Percentiles rank a stretch among this genome's conserved stretches.
phyloP scores from a whole-genome alignment of 2,113 vertebrate species.

The Acrocephalus arundinaceus region DNA sequence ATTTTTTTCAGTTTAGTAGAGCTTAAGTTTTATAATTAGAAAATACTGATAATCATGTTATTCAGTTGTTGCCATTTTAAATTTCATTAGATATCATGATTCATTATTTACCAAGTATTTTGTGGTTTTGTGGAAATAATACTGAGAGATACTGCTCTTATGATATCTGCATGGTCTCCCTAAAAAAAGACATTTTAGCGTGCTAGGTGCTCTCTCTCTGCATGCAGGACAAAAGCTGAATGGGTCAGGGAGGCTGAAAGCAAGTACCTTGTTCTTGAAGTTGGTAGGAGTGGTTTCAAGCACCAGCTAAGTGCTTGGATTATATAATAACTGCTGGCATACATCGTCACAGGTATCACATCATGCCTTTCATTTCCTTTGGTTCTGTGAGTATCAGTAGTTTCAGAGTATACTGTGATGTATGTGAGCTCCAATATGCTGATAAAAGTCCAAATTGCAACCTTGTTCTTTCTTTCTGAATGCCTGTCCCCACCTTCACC shows the following conservation, averaged over 20 bases:
- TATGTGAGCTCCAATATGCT: not conserved
- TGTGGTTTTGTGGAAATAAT: not conserved
- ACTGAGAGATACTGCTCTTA: not conserved
- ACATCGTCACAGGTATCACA: not conserved
- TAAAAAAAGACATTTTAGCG: not conserved
- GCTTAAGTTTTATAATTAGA: not conserved
- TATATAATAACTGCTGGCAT: not conserved
- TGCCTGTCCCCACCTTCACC: not conserved
- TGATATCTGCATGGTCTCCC: not conserved
- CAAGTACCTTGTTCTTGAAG: not conserved
- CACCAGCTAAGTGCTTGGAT: not conserved
- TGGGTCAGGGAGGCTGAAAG: not conserved
- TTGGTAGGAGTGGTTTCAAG: conserved; percentile 8
- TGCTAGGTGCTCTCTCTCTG: not conserved
- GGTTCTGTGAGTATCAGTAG: not conserved
- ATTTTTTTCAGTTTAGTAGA: not conserved
- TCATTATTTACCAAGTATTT: not conserved
- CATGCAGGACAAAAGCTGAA: not conserved
- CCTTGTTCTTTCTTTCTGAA: not conserved
- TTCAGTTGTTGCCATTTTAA: not conserved
- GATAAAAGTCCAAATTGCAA: not conserved
- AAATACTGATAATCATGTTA: not conserved
- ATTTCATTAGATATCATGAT: not conserved
- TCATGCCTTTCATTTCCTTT: not conserved
- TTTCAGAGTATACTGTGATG: not conserved